These are phyloP conservation scores for Thymallus thymallus DNA, from an alignment of 2,113 vertebrate species.

Conservation along the genomic window DNA sequence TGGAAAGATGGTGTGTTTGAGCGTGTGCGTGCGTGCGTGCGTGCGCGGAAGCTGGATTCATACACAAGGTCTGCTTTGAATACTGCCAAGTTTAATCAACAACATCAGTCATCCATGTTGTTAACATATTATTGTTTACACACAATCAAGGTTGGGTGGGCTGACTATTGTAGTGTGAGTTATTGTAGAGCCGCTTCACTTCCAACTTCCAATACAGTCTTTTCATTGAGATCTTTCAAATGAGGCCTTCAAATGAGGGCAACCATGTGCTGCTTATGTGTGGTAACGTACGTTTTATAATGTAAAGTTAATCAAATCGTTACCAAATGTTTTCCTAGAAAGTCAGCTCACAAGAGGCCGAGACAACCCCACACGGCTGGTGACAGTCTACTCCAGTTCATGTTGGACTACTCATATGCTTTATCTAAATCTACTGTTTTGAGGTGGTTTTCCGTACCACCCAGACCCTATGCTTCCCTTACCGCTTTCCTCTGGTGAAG, in stretches of 20 bases:
- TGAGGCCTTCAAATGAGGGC: neutral
- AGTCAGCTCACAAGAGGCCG: neutral
- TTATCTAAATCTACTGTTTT: neutral
- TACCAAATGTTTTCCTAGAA: neutral
- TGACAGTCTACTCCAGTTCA: no score
- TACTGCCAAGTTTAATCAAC: neutral
- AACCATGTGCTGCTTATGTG: no score
- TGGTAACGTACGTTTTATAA: no score
- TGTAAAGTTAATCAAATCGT: no score
- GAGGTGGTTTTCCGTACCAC: neutral
- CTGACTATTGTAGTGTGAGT: neutral
- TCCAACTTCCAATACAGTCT: neutral
- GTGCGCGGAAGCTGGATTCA: neutral
- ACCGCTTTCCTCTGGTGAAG: neutral
- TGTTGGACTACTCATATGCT: no score
- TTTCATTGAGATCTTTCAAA: neutral
- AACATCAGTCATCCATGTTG: neutral
- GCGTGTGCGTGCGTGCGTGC: no score
- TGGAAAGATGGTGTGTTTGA: conserved; percentile 31
- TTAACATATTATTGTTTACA: neutral
- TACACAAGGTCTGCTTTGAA: conserved; percentile 7
- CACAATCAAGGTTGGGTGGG: neutral
- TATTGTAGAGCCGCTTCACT: neutral
- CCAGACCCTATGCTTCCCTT: neutral
- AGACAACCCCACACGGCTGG: no score